These are phyloP conservation scores for Ceratina calcarata DNA, from an alignment of 1,140 invertebrate genomes.

Conservation along the genomic window DNA sequence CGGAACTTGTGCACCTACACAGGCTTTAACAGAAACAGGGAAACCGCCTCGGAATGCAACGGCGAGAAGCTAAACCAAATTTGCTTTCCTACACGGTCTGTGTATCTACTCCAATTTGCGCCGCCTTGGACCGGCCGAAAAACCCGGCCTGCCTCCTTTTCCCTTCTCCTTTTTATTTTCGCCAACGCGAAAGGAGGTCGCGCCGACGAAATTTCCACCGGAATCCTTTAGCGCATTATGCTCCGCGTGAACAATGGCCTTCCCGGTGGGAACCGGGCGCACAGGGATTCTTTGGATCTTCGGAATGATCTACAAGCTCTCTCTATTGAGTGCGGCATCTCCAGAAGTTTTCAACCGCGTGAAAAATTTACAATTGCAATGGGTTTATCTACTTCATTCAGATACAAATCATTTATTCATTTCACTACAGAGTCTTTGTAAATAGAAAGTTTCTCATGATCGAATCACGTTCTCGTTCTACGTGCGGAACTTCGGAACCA, in stretches of 20 bases:
- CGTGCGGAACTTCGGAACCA: too few relatives aligned
- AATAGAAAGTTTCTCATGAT: too few relatives aligned
- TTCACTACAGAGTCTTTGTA: too few relatives aligned
- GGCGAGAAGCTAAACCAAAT: constrained; percentile 59
- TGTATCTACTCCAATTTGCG: constrained; percentile 65
- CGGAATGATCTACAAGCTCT: too few relatives aligned
- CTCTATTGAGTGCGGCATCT: too few relatives aligned
- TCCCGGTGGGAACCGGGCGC: not conserved
- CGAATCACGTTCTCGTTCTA: too few relatives aligned
- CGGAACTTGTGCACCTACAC: too few relatives aligned
- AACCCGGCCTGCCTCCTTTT: constrained; percentile 32
- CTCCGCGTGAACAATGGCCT: constrained; percentile 42
- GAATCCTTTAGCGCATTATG: constrained; percentile 45
- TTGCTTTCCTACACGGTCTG: constrained; percentile 59
- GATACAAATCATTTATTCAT: too few relatives aligned
- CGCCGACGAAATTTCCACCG: constrained; percentile 32
- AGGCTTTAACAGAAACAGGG: too few relatives aligned
- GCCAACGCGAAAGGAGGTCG: constrained; percentile 36
- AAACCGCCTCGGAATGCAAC: not conserved
- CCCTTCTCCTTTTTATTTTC: not conserved
- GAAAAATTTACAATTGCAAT: too few relatives aligned
- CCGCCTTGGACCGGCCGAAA: constrained; percentile 57
- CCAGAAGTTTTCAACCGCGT: too few relatives aligned
- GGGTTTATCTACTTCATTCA: too few relatives aligned
- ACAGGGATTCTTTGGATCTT: not conserved